Base-by-base conservation (phyloP, 1,140 invertebrate genomes). In the Drosophila ercepeae region DNA sequence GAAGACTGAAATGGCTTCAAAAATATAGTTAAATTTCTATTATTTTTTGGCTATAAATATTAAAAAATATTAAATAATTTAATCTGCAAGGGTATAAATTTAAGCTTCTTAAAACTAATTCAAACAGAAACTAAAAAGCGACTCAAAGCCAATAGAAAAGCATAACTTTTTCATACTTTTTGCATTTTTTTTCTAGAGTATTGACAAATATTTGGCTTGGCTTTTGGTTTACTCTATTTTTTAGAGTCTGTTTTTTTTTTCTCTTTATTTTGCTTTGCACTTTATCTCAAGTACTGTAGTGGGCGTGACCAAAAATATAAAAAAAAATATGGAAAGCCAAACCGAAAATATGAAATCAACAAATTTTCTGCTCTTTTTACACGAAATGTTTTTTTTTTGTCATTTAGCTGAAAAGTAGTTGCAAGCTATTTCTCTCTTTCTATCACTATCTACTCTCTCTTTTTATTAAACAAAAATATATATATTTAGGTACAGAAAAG, bases 131-230 rank as follows among this genome's bases (percentile, higher is more conserved):
- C 2, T 13, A 29, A 7, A 39, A 39, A 39, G 16, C 25, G 9
- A 34, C 9, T 32, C 29, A 11, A 39, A 39, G 2, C 36, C 4
- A 46, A 14, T 19, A 7, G 19, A 29, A 57, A 39, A 29, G 36
- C 51, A 58, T 58, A 53, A 53, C 54, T 64, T 59, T 63, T 46
- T 60, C 69, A 65, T 73, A 41, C 74, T 63, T 54, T 27, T 78
- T 84, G 79, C 79, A 84, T 84, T 84, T 83, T 84, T 69, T 61
- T 67, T 84, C 21, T 21, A 21, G 21, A 86, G 71, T 25, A 4
- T 25, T 25, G 27, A 69, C 51, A 84, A 84, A 86, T 79, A 84
- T 79, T 79, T 84, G 58, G 64, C 76, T 86, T 86, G 67, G 71
- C 58, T 86, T 84, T 70, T 59, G 27, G 58, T 73, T 44, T 57